These are phyloP conservation scores for Ornithoptera alexandrae DNA, from an alignment of 2,888 invertebrate species.

Conservation along the genomic window DNA sequence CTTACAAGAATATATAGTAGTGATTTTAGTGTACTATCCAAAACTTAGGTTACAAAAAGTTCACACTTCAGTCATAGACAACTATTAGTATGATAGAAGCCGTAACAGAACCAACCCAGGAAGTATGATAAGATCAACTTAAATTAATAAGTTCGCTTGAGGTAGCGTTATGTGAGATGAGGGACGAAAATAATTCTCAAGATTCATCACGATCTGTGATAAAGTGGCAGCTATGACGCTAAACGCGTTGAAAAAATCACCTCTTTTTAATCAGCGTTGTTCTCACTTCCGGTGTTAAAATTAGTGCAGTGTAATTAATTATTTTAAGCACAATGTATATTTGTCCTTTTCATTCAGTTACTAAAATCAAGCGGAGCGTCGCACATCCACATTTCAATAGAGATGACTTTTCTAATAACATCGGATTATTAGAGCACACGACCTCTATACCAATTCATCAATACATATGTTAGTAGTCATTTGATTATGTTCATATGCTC, in stretches of 20 bases:
- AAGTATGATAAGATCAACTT: too few relatives aligned
- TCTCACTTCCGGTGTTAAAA: background rate
- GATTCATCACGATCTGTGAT: too few relatives aligned
- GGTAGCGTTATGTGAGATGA: too few relatives aligned
- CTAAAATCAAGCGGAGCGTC: conserved; percentile 47
- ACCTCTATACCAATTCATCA: conserved; percentile 31
- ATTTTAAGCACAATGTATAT: background rate
- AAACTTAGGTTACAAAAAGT: background rate
- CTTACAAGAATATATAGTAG: background rate
- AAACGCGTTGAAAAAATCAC: too few relatives aligned
- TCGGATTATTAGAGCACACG: conserved; percentile 57
- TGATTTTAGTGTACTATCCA: background rate
- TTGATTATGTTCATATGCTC: background rate
- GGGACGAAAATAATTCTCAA: too few relatives aligned
- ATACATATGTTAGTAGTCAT: conserved; percentile 34
- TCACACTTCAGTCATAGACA: background rate
- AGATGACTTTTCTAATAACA: conserved; percentile 54
- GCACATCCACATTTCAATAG: conserved; percentile 55
- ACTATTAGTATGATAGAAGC: too few relatives aligned
- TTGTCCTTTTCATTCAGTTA: conserved; percentile 37
- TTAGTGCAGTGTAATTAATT: background rate
- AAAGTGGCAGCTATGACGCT: too few relatives aligned
- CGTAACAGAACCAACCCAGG: too few relatives aligned
- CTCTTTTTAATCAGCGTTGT: background rate
- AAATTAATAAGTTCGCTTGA: too few relatives aligned